Evolutionary conservation across 2,113 vertebrate species (phyloP), one percentile per base, ranked within the genome.

Genomic region (Onychostoma macrolepis): DNA sequence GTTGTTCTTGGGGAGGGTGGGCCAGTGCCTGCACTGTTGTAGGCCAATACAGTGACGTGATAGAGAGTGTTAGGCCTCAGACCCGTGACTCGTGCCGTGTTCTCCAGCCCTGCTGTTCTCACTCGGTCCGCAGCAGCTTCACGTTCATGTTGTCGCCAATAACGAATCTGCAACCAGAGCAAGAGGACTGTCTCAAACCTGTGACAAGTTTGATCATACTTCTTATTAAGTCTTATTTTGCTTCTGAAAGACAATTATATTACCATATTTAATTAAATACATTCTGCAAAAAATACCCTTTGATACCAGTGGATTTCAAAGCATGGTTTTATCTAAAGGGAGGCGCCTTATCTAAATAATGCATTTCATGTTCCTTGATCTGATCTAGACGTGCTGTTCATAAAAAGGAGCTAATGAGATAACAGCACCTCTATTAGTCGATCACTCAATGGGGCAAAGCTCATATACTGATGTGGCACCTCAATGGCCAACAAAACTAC

Each of bases 11-110:
- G 94, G 2, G 98, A 99, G 12, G 97, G 91, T 0, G 98, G 98
- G 0, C 98, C 98, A 0, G 97, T 98, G 71, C 98, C 98, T 0
- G 98, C 98, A 0, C 96, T 95, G 94, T 99, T 99, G 92, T 99
- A 99, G 1, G 97, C 97, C 91, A 97, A 92, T 45, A 99, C 97
- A 0, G 97, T 96, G 28, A 99, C 92, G 0, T 97, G 96, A 92
- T 99, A 99, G 61, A 97, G 94, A 0, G 98, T 99, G 93, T 95
- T 97, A 90, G 97, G 95, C 80, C 96, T 93, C 1, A 99, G 94
- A 33, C 96, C 96, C 0, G 95, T 93, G 28, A 99, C 95, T 0
- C 94, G 94, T n/a, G 97, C 98, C 0, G 93, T 94, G 0, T 94
- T 95, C 82, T 98, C 97, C 69, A 96, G 91, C 4, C 97, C 97